Base-by-base conservation (phyloP, 2,888 invertebrate genomes). In the Xestia xanthographa region DNA sequence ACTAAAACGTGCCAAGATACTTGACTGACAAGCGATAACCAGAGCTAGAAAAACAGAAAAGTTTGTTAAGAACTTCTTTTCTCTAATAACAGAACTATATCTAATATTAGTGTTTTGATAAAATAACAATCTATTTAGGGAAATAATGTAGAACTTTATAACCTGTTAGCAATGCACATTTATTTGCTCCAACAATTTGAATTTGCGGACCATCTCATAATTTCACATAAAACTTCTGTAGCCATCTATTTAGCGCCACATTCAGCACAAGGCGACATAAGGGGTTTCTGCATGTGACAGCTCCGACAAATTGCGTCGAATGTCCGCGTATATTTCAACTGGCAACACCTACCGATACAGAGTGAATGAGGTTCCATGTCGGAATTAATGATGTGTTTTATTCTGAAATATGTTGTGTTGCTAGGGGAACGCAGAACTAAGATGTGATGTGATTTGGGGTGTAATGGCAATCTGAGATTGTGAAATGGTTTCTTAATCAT, bases 251-350 rank as follows among this genome's bases (percentile, higher is more conserved):
- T 65, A 53, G 58, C 67, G 38, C 29, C 58, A 22, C 63, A 69
- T 67, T 71, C 63, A 70, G 53, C 50, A 53, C 66, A 69, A 72
- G 66, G 70, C 76, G 63, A 73, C 81, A 80, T 75, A 86, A 83
- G 80, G 76, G 79, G 81, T 74, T 79, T 85, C 85, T 89, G 89
- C 81, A 82, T 83, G 83, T 87, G 88, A 88, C 87, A 87, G 76
- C 66, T 66, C 73, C 82, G 77, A 88, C 88, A 90, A 87, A 88
- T 90, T 86, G 80, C 79, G 69, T 79, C 62, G 71, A 85, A 85
- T 75, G 77, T 74, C 77, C 75, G 70, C 73, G 66, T 77, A 78
- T 80, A 86, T 80, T 84, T 82, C 72, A 79, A 53, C 70, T 74
- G 74, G 79, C 75, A 74, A 77, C 77, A 79, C 72, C 65, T 58